Conservation (phyloP, 2,113 vertebrate species). For the Raja brachyura region DNA sequence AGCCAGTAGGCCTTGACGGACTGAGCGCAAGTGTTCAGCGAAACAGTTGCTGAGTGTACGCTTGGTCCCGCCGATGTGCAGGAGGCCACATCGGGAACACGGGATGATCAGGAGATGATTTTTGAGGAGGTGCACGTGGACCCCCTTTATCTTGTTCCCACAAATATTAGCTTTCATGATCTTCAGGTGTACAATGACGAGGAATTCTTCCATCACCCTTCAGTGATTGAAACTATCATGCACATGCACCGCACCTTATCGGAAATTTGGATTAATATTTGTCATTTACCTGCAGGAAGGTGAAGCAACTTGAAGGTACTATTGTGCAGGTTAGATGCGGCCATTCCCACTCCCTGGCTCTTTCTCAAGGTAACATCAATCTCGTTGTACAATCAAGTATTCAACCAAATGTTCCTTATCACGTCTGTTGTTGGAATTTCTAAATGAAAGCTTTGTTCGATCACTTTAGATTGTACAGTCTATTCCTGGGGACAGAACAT, state of each 20-base stretch:
- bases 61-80: no score
- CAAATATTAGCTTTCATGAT: not conserved
- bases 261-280: not conserved
- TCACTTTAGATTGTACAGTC: constrained; percentile 71
- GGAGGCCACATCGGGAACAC: no score
- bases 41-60: no score
- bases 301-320: constrained; percentile 52
- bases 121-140: no score
- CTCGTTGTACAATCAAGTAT: not conserved
- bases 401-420: no score
- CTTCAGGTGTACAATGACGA: not conserved
- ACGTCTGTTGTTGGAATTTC: not conserved
- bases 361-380: constrained; percentile 75
- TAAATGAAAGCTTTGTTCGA: not conserved
- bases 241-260: no score
- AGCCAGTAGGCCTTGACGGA: no score
- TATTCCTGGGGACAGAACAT: constrained; percentile 96
- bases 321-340: constrained; percentile 90
- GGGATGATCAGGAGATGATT: no score
- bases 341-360: constrained; percentile 81
- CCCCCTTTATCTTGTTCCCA: no score
- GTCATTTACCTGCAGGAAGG: not conserved
- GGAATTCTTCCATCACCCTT: no score
- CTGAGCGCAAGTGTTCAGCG: no score
- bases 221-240: no score